Conservation (phyloP, 2,888 invertebrate genomes). For the Plutella xylostella region DNA sequence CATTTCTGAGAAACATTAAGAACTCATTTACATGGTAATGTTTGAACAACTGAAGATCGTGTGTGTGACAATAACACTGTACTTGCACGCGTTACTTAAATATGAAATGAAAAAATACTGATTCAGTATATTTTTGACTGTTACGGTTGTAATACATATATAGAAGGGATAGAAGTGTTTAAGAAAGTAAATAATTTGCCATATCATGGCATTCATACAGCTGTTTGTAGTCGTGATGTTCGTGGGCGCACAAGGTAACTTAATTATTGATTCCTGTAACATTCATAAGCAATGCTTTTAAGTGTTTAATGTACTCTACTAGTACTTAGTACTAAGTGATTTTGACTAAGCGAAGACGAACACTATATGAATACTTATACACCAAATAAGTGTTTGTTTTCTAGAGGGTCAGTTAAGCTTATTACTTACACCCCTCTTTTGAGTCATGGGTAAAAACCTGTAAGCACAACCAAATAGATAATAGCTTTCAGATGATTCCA, state of each 20-base stretch:
- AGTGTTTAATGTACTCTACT: too few relatives aligned
- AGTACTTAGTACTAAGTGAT: too few relatives aligned
- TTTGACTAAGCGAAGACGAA: too few relatives aligned
- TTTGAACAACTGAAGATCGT: constrained; percentile 43
- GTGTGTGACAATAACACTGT: constrained; percentile 28
- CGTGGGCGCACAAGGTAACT: constrained; percentile 33
- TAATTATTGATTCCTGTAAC: too few relatives aligned
- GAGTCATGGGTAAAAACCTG: too few relatives aligned
- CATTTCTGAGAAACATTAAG: not conserved
- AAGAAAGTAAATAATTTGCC: constrained; percentile 15
- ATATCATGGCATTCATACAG: constrained; percentile 31
- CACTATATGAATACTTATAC: too few relatives aligned
- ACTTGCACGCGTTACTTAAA: constrained; percentile 42
- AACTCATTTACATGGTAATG: constrained; percentile 17
- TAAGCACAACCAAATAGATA: too few relatives aligned
- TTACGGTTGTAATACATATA: constrained; percentile 19
- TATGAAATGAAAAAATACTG: constrained; percentile 25
- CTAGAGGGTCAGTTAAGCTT: too few relatives aligned
- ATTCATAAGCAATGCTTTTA: too few relatives aligned
- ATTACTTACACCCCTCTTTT: too few relatives aligned
- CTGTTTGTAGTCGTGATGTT: constrained; percentile 23
- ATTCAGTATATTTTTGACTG: constrained; percentile 34
- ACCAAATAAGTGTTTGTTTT: too few relatives aligned
- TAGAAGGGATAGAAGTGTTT: not conserved
- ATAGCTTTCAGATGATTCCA: too few relatives aligned